These are phyloP conservation scores for Channa argus DNA, from an alignment of 2,113 vertebrate genomes.

Conservation along the genomic window DNA sequence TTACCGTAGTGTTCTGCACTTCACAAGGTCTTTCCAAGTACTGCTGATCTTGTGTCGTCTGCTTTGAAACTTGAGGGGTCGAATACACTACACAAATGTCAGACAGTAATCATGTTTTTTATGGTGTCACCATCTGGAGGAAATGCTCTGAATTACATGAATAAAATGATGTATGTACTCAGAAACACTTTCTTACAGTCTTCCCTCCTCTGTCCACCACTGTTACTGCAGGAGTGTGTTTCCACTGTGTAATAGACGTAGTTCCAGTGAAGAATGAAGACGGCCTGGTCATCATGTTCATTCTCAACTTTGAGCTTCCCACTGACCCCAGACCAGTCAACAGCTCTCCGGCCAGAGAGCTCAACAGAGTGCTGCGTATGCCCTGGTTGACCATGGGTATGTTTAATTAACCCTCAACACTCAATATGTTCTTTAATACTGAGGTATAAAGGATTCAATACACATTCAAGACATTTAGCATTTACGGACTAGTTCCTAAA, in stretches of 20 bases:
- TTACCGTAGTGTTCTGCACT: too few species aligned
- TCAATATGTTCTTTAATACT: too few species aligned
- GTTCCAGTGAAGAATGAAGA: conserved; percentile 92
- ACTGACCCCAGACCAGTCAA: conserved; percentile 76
- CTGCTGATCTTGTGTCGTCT: too few species aligned
- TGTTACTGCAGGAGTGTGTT: conserved; percentile 85
- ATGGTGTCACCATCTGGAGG: conserved; percentile 53
- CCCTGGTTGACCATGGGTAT: conserved; percentile 85
- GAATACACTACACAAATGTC: too few species aligned
- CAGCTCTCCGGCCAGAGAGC: conserved; percentile 68
- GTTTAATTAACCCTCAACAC: neutral
- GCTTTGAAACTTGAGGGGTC: too few species aligned
- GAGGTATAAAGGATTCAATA: too few species aligned
- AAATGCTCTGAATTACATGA: neutral
- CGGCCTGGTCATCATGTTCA: conserved; percentile 93
- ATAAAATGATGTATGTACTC: neutral
- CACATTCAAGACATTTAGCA: neutral
- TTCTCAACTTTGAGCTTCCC: conserved; percentile 92
- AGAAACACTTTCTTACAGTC: neutral
- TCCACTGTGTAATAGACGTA: conserved; percentile 89
- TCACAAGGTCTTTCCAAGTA: too few species aligned
- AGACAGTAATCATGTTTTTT: neutral
- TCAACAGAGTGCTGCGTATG: conserved; percentile 82
- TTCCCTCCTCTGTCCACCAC: neutral
- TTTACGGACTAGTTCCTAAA: neutral